A percentile compares a stretch with the other conserved stretches of the same genome.
These are phyloP conservation scores for Manduca sexta DNA, from an alignment of 1,140 invertebrate species.

Conservation along the genomic window DNA sequence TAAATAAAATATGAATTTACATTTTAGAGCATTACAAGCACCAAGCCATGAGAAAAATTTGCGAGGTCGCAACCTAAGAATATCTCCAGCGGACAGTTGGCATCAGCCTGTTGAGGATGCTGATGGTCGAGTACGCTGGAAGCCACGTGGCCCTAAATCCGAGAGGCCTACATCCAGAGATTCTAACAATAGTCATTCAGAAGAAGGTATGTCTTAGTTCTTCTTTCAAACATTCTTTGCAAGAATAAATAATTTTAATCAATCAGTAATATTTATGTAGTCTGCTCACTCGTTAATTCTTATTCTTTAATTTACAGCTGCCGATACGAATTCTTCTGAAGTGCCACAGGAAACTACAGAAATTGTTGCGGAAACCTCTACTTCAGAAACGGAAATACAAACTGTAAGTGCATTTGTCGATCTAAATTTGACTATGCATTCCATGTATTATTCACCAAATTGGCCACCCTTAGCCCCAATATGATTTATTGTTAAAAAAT, in stretches of 20 bases:
- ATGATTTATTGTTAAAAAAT: not conserved
- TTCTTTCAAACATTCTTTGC: not conserved
- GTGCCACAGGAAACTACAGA: too few species aligned
- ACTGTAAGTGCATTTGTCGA: not conserved
- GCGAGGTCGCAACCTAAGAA: slow-evolving; percentile 41
- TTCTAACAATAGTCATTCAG: not conserved
- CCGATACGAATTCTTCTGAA: not conserved
- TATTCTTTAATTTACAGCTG: not conserved
- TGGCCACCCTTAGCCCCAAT: too few species aligned
- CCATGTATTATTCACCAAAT: too few species aligned
- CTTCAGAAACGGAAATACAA: not conserved
- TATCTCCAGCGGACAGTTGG: slow-evolving; percentile 63
- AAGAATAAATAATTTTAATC: too few species aligned
- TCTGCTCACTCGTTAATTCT: not conserved
- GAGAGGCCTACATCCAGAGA: not conserved
- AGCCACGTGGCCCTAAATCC: slow-evolving; percentile 18
- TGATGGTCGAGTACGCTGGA: slow-evolving; percentile 39
- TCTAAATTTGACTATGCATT: too few species aligned
- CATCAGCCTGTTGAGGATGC: slow-evolving; percentile 56
- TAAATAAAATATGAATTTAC: too few species aligned
- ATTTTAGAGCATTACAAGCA: slow-evolving; percentile 47
- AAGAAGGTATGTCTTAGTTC: not conserved
- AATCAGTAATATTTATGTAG: not conserved
- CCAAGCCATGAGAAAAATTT: slow-evolving; percentile 49
- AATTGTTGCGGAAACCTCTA: not conserved